Evolutionary conservation across 2,888 invertebrate genomes (phyloP).

Genomic region (Selenia dentaria): DNA sequence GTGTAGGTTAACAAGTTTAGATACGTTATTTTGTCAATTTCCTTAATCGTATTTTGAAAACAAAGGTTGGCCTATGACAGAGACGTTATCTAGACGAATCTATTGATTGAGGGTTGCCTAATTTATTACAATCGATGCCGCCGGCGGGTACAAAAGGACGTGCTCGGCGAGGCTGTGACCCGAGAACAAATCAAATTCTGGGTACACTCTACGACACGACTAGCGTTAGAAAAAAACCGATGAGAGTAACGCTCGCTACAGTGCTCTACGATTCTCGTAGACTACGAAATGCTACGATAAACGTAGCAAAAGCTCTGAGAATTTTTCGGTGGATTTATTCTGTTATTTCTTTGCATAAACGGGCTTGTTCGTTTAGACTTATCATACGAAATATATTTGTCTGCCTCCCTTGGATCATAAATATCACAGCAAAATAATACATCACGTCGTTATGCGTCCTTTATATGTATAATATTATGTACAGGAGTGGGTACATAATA

Average conservation of each 20-base stretch:
- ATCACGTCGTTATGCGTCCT: conserved; percentile 8
- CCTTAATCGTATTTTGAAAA: conserved; percentile 8
- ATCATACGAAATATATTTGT: conserved; percentile 20
- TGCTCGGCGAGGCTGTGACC: conserved; percentile 5
- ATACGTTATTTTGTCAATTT: conserved; percentile 8
- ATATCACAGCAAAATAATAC: conserved; percentile 15
- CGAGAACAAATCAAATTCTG: conserved; percentile 21
- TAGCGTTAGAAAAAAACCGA: conserved; percentile 22
- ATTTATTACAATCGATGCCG: conserved; percentile 25
- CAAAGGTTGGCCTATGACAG: conserved; percentile 16
- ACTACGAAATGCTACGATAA: conserved; percentile 22
- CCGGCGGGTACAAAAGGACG: conserved; percentile 18
- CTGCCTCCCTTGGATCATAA: conserved; percentile 10
- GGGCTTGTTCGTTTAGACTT: conserved; percentile 18
- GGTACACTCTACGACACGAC: conserved; percentile 16
- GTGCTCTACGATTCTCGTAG: conserved; percentile 19
- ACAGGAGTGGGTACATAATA: too few species aligned
- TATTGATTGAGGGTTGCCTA: conserved; percentile 24
- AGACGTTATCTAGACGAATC: conserved; percentile 20
- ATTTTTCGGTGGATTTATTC: conserved; percentile 21
- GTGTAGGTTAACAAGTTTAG: conserved; percentile 1
- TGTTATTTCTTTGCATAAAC: conserved; percentile 15
- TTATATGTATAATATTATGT: conserved; percentile 5
- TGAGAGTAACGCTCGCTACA: conserved; percentile 17
- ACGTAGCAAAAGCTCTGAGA: conserved; percentile 15